Base-by-base conservation (phyloP, 2,797 vertebrate species). In the Rhabdophis nuchalis region DNA sequence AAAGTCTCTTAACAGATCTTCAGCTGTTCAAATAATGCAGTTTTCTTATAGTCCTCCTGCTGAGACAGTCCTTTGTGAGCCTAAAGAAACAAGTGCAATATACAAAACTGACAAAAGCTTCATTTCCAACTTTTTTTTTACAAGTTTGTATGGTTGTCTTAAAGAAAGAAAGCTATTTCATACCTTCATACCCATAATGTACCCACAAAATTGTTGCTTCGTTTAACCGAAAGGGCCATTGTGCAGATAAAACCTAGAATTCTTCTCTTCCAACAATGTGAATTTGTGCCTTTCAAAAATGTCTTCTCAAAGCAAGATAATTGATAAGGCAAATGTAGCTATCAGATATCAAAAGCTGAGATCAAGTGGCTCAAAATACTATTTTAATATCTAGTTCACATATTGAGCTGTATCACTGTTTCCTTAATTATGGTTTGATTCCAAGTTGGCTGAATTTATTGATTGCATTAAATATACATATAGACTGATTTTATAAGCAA, bases 21-120 rank as follows among this genome's bases (percentile, higher is more conserved):
- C 96, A 98, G 96, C 97, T 98, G 97, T 94, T 93, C 96, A 97
- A 98, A 98, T 96, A 98, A 95, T 87, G 93, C 90, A 95, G 88
- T 92, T 89, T 94, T 36, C 57, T 90, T 93, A 89, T 94, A 91
- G 91, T 86, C 25, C 92, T 94, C 94, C 94, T 61, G 91, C 94
- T 93, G 95, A 88, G 95, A 93, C 57, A 86, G 60, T 1, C 53
- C 82, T 92, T 77, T 87, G 9, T 32, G 82, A 94, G 32, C 60
- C 52, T 93, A 90, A 91, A 94, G 92, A 91, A 94, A 68, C 92
- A 95, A 92, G 92, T 95, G 90, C 89, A 29, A 0, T 41, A 72
- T 23, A 10, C 86, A 89, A 25, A 16, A 57, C 18, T 61, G 56
- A 90, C 14, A 93, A 91, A 77, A 87, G 25, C 90, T 96, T 93